Evolutionary conservation across 2,797 vertebrate genomes (phyloP).

Genomic region (Diglossa cyanea): DNA sequence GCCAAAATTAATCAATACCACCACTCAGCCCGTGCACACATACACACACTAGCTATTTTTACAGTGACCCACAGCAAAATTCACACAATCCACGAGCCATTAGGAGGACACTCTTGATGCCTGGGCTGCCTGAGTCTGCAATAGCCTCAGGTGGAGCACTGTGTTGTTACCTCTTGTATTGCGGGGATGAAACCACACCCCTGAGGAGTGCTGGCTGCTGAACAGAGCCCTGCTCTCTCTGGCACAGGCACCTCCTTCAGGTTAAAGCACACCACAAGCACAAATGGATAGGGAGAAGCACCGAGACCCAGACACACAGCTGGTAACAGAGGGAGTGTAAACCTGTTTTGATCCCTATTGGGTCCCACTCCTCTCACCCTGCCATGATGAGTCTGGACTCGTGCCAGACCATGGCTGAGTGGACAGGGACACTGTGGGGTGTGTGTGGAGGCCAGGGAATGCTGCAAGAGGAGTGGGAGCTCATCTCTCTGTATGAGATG

Average conservation of each 20-base stretch:
- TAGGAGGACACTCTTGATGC: background rate
- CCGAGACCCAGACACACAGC: background rate
- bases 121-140: background rate
- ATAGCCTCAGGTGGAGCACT: background rate
- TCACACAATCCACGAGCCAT: conserved; percentile 1
- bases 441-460: accelerated
- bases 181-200: background rate
- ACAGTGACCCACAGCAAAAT: conserved; percentile 25
- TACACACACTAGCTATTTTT: conserved; percentile 37
- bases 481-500: background rate
- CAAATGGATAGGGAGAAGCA: background rate
- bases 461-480: background rate
- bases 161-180: background rate
- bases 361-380: background rate
- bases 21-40: background rate
- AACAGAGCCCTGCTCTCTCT: background rate
- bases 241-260: background rate
- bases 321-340: background rate
- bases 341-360: background rate
- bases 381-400: background rate
- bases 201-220: background rate
- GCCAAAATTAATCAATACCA: conserved; percentile 1
- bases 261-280: background rate
- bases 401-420: accelerated
- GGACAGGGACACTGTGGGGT: accelerated